These are phyloP conservation scores for Actinemys pallida DNA, from an alignment of 2,113 vertebrate genomes.

Conservation along the genomic window DNA sequence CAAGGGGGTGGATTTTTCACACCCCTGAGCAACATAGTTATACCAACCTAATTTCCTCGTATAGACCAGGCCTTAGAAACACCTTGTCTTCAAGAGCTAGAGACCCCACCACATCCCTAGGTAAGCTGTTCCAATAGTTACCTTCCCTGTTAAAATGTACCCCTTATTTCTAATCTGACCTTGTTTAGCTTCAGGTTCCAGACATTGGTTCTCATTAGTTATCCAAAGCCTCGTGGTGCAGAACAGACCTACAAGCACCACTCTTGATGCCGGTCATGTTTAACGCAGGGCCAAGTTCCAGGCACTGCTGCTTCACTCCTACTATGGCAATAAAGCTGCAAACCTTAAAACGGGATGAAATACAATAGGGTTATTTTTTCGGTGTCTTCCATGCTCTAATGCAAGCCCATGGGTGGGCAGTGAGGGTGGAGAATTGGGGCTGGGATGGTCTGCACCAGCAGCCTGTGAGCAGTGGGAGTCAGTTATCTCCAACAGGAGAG, in stretches of 20 bases:
- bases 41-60: too few species aligned
- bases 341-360: neutral
- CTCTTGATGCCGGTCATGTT: fast-evolving
- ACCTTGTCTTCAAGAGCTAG: too few species aligned
- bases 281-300: neutral
- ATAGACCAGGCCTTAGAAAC: too few species aligned
- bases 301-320: too few species aligned
- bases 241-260: fast-evolving
- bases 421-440: neutral
- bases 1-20: too few species aligned
- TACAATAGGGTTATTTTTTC: neutral
- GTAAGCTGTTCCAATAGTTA: too few species aligned
- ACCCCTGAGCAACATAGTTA: too few species aligned
- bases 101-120: too few species aligned
- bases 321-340: neutral
- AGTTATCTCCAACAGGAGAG: neutral
- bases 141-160: too few species aligned
- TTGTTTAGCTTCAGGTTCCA: neutral
- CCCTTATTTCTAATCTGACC: neutral
- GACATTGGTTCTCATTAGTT: fast-evolving
- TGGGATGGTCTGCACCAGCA: fast-evolving
- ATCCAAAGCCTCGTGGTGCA: neutral
- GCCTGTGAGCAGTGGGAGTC: neutral
- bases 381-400: neutral
- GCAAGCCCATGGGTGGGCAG: neutral